These are phyloP conservation scores for Diaperis boleti DNA, from an alignment of 2,888 invertebrate genomes.

Conservation along the genomic window DNA sequence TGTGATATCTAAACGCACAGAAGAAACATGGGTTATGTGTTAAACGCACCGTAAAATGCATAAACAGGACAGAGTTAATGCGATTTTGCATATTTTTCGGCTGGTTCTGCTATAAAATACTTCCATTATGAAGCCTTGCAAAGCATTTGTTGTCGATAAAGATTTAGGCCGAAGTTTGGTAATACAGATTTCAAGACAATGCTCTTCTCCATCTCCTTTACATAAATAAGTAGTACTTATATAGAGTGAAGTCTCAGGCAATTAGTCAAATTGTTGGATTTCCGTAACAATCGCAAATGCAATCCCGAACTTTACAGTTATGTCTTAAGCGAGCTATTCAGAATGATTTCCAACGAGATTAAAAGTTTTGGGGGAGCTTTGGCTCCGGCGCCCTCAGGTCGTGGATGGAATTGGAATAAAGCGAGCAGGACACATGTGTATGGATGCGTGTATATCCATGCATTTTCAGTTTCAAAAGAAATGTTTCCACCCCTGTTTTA, in stretches of 20 bases:
- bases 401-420: conserved; percentile 58
- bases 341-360: conserved; percentile 37
- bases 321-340: conserved; percentile 31
- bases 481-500: conserved; percentile 64
- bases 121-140: too few relatives aligned
- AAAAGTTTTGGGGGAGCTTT: conserved; percentile 31
- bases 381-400: conserved; percentile 42
- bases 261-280: too few relatives aligned
- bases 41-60: conserved; percentile 36
- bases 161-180: too few relatives aligned
- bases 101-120: too few relatives aligned
- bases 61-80: too few relatives aligned
- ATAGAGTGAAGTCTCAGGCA: too few relatives aligned
- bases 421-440: conserved; percentile 62
- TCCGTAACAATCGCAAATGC: neutral
- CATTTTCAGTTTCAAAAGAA: conserved; percentile 66
- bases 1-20: conserved; percentile 49
- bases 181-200: too few relatives aligned
- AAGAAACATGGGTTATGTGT: conserved; percentile 40
- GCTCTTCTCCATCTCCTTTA: too few relatives aligned
- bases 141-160: too few relatives aligned
- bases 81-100: too few relatives aligned
- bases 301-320: conserved; percentile 30
- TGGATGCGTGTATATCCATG: conserved; percentile 62
- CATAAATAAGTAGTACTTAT: too few relatives aligned